Conservation (phyloP, 1,140 invertebrate species). For the Archegozetes longisetosus region DNA sequence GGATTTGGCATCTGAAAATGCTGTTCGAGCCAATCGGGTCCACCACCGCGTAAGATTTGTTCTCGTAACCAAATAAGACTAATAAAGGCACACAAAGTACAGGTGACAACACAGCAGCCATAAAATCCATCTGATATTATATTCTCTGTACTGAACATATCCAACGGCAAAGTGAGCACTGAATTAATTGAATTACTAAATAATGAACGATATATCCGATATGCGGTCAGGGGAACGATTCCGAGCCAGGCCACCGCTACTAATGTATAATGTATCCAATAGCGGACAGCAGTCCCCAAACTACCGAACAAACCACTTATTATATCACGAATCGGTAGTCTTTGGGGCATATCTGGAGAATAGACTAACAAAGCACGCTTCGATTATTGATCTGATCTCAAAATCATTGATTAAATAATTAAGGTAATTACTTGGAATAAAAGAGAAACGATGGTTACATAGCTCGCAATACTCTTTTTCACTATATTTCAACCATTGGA, state of each 20-base stretch:
- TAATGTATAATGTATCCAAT: slow-evolving; percentile 90
- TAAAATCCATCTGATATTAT: slow-evolving; percentile 82
- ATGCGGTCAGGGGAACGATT: slow-evolving; percentile 91
- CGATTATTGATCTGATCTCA: background rate
- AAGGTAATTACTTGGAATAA: slow-evolving; percentile 61
- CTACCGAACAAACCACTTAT: slow-evolving; percentile 72
- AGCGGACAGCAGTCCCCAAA: slow-evolving; percentile 73
- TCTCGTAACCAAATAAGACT: slow-evolving; percentile 91
- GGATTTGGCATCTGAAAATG: background rate
- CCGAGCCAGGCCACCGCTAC: slow-evolving; percentile 94
- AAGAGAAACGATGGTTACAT: slow-evolving; percentile 92
- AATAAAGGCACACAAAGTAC: slow-evolving; percentile 91
- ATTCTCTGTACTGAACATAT: slow-evolving; percentile 84
- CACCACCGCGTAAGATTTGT: slow-evolving; percentile 92
- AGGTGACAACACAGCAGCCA: slow-evolving; percentile 89
- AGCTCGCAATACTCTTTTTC: slow-evolving; percentile 97
- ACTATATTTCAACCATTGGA: slow-evolving; percentile 63
- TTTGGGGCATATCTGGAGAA: slow-evolving; percentile 93
- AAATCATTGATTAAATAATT: background rate
- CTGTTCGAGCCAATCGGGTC: slow-evolving; percentile 69
- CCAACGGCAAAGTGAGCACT: slow-evolving; percentile 65
- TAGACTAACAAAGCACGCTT: slow-evolving; percentile 46
- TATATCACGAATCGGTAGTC: slow-evolving; percentile 78
- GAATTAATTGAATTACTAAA: slow-evolving; percentile 69
- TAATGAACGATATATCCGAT: slow-evolving; percentile 77